These are phyloP conservation scores for Poliocrania exsul DNA, from an alignment of 2,797 vertebrate genomes.

Conservation along the genomic window DNA sequence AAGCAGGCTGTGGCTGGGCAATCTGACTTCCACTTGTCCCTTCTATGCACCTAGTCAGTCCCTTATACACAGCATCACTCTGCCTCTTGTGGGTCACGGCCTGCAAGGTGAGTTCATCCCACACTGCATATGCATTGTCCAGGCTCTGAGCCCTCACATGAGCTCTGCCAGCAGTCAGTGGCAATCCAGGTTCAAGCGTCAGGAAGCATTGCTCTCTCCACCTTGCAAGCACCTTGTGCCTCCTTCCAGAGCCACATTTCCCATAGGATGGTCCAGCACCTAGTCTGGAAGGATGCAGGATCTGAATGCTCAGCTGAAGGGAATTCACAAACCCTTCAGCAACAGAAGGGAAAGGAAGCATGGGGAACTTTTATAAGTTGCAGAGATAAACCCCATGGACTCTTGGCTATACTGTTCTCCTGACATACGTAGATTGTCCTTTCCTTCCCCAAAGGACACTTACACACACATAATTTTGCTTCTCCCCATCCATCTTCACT, in stretches of 20 bases:
- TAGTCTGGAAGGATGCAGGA: neutral
- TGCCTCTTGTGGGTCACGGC: neutral
- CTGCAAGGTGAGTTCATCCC: neutral
- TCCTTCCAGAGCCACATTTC: neutral
- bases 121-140: neutral
- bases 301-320: neutral
- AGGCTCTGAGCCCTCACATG: neutral
- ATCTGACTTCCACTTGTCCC: neutral
- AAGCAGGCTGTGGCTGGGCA: neutral
- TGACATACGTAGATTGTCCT: neutral
- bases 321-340: neutral
- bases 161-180: neutral
- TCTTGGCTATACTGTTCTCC: neutral
- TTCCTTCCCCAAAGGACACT: neutral
- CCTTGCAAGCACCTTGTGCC: neutral
- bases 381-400: too few species aligned
- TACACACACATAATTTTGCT: neutral
- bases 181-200: neutral
- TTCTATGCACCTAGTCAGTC: neutral
- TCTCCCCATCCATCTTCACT: neutral
- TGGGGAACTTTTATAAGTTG: neutral
- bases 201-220: neutral
- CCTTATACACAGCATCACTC: accelerated
- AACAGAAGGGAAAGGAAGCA: neutral
- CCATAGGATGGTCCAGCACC: neutral